phyloP scores from a whole-genome alignment of 2,888 invertebrate genomes.

The Cactoblastis cactorum region DNA sequence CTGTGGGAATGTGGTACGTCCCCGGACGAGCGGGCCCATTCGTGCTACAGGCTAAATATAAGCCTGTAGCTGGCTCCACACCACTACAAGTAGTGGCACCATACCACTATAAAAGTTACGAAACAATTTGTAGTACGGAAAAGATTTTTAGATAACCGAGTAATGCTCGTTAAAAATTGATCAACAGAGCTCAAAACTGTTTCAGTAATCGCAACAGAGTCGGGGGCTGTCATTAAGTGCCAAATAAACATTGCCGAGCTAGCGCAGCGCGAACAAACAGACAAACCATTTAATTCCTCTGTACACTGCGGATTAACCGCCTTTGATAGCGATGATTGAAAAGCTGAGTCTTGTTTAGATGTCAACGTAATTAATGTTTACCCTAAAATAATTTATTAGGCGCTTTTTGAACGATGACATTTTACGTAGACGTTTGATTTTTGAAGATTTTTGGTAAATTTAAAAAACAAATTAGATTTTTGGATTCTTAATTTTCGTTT shows the following conservation, averaged over 20 bases:
- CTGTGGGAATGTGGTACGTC: too few relatives aligned
- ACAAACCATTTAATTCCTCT: slow-evolving; percentile 18
- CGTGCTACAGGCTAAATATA: too few relatives aligned
- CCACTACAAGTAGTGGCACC: too few relatives aligned
- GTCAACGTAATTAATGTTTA: slow-evolving; percentile 9
- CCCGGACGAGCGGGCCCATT: too few relatives aligned
- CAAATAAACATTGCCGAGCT: slow-evolving; percentile 11
- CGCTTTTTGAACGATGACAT: not conserved
- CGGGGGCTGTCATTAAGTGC: slow-evolving; percentile 13
- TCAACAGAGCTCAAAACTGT: slow-evolving; percentile 1
- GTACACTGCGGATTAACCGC: slow-evolving; percentile 13
- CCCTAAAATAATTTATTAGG: not conserved
- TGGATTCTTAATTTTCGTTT: too few relatives aligned
- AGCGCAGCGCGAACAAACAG: slow-evolving; percentile 12
- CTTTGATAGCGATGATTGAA: slow-evolving; percentile 11
- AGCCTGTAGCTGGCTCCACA: too few relatives aligned
- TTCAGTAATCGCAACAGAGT: not conserved
- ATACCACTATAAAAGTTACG: too few relatives aligned
- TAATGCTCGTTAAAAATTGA: not conserved
- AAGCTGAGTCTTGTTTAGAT: slow-evolving; percentile 6
- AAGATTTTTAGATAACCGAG: too few relatives aligned
- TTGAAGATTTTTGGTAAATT: too few relatives aligned
- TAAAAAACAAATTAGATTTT: too few relatives aligned
- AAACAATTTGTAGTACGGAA: too few relatives aligned
- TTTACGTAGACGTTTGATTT: too few relatives aligned